Evolutionary conservation across 2,797 vertebrate species (phyloP), one percentile per base, ranked within the genome.

Genomic region (Nyctalus aviator): DNA sequence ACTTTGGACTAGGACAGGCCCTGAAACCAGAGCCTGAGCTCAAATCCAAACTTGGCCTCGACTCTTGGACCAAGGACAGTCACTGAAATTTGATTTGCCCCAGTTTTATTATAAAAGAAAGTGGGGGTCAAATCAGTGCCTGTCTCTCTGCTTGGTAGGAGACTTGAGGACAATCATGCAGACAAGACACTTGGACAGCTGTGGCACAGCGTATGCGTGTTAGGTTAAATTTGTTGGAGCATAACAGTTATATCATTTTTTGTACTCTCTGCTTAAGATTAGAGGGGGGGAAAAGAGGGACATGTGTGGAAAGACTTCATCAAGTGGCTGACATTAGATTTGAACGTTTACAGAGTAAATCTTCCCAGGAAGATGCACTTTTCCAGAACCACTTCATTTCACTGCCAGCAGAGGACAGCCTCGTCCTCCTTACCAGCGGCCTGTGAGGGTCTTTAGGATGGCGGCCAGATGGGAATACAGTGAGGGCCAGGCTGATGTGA

Each of bases 21-120:
- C 44, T 72, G 8, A 15, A 79, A 55, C 12, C 59, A 79, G 37
- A 69, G 12, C n/a, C 53, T 35, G 15, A 35, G 21, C 72, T 68
- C 88, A 93, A 77, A 55, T 48, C 20, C 30, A 41, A 23, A 10
- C 46, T 86, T 62, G 1, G 11, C 6, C 50, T 8, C 8, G 3
- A 44, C 50, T 90, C 30, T 92, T n/a, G n/a, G 76, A 79, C 44
- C n/a, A 32, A 3, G 9, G 21, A 21, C 69, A 59, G 32, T 57
- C 32, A 48, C 15, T 94, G 81, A 87, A 81, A 30, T 18, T 96
- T 90, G 89, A 86, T 76, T 50, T 44, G 35, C 41, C 10, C 78
- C 48, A 17, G 25, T 81, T 88, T 79, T 37, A 77, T 25, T 72
- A 50, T 48, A 8, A 27, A 25, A 53, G 73, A 83, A 53, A 41